Evolutionary conservation across 2,797 vertebrate species (phyloP).

Genomic region (Pangasius sanitwongsei): DNA sequence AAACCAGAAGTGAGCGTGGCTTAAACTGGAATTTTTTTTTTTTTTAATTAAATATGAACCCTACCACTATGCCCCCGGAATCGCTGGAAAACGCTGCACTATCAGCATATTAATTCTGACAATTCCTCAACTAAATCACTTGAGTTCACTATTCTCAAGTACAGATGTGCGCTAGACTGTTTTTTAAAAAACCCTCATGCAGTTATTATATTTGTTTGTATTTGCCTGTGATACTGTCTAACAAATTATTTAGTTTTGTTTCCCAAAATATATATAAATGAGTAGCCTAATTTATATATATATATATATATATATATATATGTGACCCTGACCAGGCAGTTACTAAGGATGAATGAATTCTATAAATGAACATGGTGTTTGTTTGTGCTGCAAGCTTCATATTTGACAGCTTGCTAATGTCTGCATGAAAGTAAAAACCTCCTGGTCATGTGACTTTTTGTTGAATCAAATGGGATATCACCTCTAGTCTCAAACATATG

Average conservation of each 20-base stretch:
- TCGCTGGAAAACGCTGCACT: neutral
- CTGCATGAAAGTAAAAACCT: neutral
- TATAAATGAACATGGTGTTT: neutral
- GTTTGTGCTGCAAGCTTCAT: neutral
- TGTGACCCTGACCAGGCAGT: neutral
- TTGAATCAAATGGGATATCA: neutral
- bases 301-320: neutral
- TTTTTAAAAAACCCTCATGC: neutral
- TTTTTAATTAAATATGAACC: neutral
- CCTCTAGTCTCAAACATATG: neutral
- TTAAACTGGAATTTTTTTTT: neutral
- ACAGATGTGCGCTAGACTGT: neutral
- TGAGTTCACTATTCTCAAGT: neutral
- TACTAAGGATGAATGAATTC: neutral
- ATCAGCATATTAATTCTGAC: neutral
- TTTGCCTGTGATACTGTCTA: neutral
- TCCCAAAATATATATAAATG: too few relatives aligned
- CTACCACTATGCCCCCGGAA: neutral
- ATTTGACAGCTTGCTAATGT: neutral
- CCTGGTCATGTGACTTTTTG: neutral
- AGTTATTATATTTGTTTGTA: too few relatives aligned
- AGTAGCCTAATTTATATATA: too few relatives aligned
- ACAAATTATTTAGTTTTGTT: neutral
- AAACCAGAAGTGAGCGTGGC: neutral
- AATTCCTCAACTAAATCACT: too few relatives aligned